Base-by-base conservation (phyloP, 2,888 invertebrate genomes). In the Adela reaumurella region DNA sequence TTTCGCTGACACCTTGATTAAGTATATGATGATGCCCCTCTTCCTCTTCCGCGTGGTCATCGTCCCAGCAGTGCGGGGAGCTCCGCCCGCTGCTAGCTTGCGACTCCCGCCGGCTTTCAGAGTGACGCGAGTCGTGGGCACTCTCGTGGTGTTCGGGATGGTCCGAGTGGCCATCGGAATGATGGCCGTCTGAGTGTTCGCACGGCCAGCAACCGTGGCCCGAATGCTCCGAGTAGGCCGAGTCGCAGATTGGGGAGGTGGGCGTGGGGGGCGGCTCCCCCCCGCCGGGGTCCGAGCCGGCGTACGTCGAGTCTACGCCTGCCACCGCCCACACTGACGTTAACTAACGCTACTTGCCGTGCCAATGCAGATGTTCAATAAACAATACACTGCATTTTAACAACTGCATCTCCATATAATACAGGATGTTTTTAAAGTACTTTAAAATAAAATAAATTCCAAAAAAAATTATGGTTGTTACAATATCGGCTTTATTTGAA, bases 191-290 rank as follows among this genome's bases (percentile, higher is more conserved):
- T 14, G 70, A 70, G 51, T 70, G 73, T 57, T 77, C 77, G 62
- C 77, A 74, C 50, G 77, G 76, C 73, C 76, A 74, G 58, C 76
- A 74, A 52, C 74, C 74, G 59, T 70, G 70, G 14, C 43, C 49
- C 2, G 50, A 51, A 59, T 78, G 79, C 55, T 79, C 79, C 53
- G 77, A 77, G 66, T 64, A 79, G 53, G 74, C 81, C 50, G 74
- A 78, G 67, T 74, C 81, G 67, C 68, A 78, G 57, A 72, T 74
- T 48, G 74, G 80, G 51, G 74, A 80, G 55, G 70, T 73, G 59
- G 74, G 80, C 54, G 77, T 72, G 48, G 73, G 73, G 19, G 77
- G 74, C 46, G 73, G 74, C 63, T 69, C 69, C 74, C 77, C 61
- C 76, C 77, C 11, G 77, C 78, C 19, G 76, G 76, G 56, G 49